phyloP scores from a whole-genome alignment of 2,888 invertebrate genomes.

The Boloria euphrosyne region DNA sequence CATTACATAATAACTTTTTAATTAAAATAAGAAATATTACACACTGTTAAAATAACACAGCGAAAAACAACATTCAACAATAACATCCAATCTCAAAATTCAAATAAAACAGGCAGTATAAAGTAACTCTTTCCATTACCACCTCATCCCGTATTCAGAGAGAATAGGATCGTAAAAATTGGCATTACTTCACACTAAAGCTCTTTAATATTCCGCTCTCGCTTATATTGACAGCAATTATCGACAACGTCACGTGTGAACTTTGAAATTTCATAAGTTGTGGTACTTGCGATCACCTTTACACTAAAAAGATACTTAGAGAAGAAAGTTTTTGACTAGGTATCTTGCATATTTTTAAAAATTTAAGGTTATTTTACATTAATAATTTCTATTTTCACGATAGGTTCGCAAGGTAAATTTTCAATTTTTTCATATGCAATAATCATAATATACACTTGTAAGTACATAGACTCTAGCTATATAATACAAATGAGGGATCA shows the following conservation, averaged over 20 bases:
- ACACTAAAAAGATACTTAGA: neutral
- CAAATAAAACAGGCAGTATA: neutral
- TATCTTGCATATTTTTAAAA: neutral
- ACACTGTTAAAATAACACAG: too few species aligned
- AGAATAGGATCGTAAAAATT: constrained; percentile 60
- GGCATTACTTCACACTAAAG: constrained; percentile 74
- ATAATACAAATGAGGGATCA: too few species aligned
- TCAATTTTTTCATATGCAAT: too few species aligned
- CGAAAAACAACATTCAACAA: too few species aligned
- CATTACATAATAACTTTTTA: too few species aligned
- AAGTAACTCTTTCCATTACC: constrained; percentile 16
- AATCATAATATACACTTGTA: too few species aligned
- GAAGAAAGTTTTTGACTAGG: constrained; percentile 9
- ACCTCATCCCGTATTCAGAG: constrained; percentile 15
- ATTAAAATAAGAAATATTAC: too few species aligned
- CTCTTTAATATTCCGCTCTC: constrained; percentile 65
- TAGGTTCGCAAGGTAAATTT: too few species aligned
- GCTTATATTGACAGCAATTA: constrained; percentile 60
- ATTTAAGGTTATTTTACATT: too few species aligned
- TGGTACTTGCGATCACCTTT: constrained; percentile 14
- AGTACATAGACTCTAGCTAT: too few species aligned
- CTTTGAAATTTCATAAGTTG: constrained; percentile 29
- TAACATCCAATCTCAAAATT: too few species aligned
- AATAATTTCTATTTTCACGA: too few species aligned
- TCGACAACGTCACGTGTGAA: constrained; percentile 26